Base-by-base conservation (phyloP, 2,888 invertebrate species). In the Suillia variegata region DNA sequence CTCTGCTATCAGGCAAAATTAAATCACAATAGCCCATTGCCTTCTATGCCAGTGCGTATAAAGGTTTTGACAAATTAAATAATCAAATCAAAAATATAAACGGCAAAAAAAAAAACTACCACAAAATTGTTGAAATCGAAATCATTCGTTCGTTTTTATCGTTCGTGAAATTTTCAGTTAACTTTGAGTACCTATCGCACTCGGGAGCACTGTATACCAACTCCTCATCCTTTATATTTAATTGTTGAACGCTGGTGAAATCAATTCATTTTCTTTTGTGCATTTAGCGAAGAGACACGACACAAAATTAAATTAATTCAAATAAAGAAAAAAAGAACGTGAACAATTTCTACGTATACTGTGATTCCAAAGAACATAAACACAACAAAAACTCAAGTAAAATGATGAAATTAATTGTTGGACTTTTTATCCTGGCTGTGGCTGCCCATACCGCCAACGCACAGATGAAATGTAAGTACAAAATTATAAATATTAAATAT, bases 21-120 rank as follows among this genome's bases (percentile, higher is more conserved):
- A 26, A 77, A 50, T 50, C 20, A 48, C 20, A 50, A 24, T 50
- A 3, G 13, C 3, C n/a, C 69, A 85, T 86, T 85, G 88, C 91
- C 92, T 93, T 93, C 92, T 93, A 86, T 89, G 85, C 92, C 92
- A 93, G 92, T 92, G 92, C 84, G 92, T 91, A 90, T 92, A 93
- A 93, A 92, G 92, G 92, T 87, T 80, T 66, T 72, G 71, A 73
- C 84, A 68, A 59, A 65, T 22, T 58, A 42, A 57, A 49, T 20
- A 38, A 34, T 58, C 56, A 49, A 53, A 59, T 47, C 58, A 62
- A 59, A 57, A 63, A 65, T 58, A 61, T 59, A 49, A 56, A 64
- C 21, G 50, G 51, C 34, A 31, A 31, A 20, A 33, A 20, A 45
- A 58, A 56, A 47, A 52, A 52, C 33, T 59, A 4, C 53, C 57